Base-by-base conservation (phyloP, 2,113 vertebrate species). In the Serinus canaria region DNA sequence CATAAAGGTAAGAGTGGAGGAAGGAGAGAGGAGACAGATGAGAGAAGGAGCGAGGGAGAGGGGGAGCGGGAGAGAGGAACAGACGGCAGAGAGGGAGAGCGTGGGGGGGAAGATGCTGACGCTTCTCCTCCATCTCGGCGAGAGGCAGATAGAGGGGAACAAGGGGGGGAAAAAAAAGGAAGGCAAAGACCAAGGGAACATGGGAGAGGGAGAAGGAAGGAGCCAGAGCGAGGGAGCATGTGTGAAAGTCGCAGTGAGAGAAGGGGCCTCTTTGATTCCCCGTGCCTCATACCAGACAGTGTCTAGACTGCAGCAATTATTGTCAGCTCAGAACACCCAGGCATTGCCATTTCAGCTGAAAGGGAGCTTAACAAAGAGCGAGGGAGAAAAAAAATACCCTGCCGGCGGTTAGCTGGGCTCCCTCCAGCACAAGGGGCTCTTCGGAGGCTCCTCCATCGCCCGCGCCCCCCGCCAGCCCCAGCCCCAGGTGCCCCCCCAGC, bases 231-330 rank as follows among this genome's bases (percentile, higher is more conserved):
- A 96, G 94, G 91, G 90, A 95, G 96, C 96, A 96, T 97, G 97
- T 95, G 91, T 97, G 97, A 97, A 96, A 97, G 96, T 96, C 90
- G 68, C 94, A 97, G 96, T 52, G 91, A 96, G 97, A 96, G 95
- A 95, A 97, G 97, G 96, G 97, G 96, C 97, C 97, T 97, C 97
- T 97, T 96, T 97, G 97, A 96, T 97, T 97, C 94, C 95, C 86
- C 63, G 94, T 97, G 97, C 98, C 98, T 98, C 98, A 97, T 98
- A 97, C 98, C 98, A 99, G 99, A 99, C 98, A 98, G 97, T 98
- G 99, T 99, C 99, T 99, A 99, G 99, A 99, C 99, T 94, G 95
- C 97, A 93, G 98, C 98, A 98, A 99, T 99, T 99, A 99, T 98
- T 98, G 98, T 98, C 98, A 98, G 98, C 98, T 98, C 97, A 92